Percentiles rank a stretch among this genome's conserved stretches.
Evolutionary conservation across 2,888 invertebrate species (phyloP).

Genomic region (Scaptomyza parva): DNA sequence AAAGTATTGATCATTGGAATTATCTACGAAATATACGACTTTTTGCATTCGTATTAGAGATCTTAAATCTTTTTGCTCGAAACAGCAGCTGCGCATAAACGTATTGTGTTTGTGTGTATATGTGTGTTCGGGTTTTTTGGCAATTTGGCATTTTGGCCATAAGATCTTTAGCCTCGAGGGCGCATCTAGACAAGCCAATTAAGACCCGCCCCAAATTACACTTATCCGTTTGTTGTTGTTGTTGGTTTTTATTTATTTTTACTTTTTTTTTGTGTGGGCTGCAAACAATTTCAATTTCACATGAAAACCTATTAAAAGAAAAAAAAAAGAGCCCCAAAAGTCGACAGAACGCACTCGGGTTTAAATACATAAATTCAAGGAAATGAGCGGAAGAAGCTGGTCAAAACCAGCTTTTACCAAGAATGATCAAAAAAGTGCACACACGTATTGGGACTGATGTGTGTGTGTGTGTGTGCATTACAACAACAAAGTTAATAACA

Average conservation of each 20-base stretch:
- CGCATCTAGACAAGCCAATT: slow-evolving; percentile 61
- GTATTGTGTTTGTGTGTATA: neutral
- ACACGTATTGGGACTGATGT: slow-evolving; percentile 25
- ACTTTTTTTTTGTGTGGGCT: slow-evolving; percentile 14
- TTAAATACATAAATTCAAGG: slow-evolving; percentile 75
- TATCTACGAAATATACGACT: neutral
- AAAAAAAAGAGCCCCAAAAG: slow-evolving; percentile 55
- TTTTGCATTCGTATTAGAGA: neutral
- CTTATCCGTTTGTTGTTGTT: slow-evolving; percentile 57
- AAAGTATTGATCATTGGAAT: slow-evolving; percentile 4
- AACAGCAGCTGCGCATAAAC: slow-evolving; percentile 9
- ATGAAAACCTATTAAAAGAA: slow-evolving; percentile 75
- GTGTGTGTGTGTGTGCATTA: slow-evolving; percentile 34
- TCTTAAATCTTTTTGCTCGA: neutral
- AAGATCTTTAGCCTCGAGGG: slow-evolving; percentile 23
- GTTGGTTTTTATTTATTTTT: too few species aligned
- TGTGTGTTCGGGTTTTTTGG: slow-evolving; percentile 28
- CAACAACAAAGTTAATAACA: slow-evolving; percentile 75
- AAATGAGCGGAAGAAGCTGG: slow-evolving; percentile 79
- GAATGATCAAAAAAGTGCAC: slow-evolving; percentile 75
- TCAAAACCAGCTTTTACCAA: slow-evolving; percentile 76
- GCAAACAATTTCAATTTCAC: slow-evolving; percentile 72
- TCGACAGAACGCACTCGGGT: slow-evolving; percentile 63
- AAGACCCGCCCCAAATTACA: slow-evolving; percentile 62
- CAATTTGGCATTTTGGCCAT: slow-evolving; percentile 50